These are phyloP conservation scores for Forficula auricularia DNA, from an alignment of 1,140 invertebrate genomes.

Conservation along the genomic window DNA sequence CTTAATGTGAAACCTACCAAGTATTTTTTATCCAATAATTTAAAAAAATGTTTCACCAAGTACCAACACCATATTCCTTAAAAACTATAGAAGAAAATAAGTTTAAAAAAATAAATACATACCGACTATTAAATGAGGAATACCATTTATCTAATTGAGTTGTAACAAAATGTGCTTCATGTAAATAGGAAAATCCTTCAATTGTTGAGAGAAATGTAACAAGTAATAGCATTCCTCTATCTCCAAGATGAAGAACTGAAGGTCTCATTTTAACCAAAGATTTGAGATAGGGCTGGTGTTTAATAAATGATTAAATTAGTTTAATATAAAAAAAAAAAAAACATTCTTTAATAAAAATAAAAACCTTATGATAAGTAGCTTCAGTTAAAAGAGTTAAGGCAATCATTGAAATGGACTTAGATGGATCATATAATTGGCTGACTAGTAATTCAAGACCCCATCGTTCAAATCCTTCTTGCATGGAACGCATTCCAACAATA, in stretches of 20 bases:
- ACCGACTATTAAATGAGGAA: conserved; percentile 29
- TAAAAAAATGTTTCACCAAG: too few species aligned
- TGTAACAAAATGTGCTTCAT: conserved; percentile 46
- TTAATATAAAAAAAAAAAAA: conserved; percentile 6
- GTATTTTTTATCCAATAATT: too few species aligned
- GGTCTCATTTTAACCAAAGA: conserved; percentile 55
- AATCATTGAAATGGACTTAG: conserved; percentile 50
- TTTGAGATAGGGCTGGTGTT: conserved; percentile 49
- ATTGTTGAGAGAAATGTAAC: conserved; percentile 63
- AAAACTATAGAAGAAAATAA: too few species aligned
- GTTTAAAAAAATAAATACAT: too few species aligned
- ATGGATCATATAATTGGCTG: conserved; percentile 62
- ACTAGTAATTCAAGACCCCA: conserved; percentile 75
- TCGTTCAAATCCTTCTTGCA: conserved; percentile 41
- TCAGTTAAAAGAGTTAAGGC: conserved; percentile 78
- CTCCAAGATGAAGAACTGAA: conserved; percentile 57
- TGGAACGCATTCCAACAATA: conserved; percentile 60
- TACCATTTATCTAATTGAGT: conserved; percentile 63
- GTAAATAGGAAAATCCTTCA: conserved; percentile 46
- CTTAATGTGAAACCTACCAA: too few species aligned
- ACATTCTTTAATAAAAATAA: conserved; percentile 1
- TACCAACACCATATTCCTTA: too few species aligned
- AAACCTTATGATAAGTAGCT: conserved; percentile 67
- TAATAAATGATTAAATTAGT: neutral
- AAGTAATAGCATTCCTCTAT: conserved; percentile 64